phyloP scores from a whole-genome alignment of 2,797 vertebrate species.

The Muscicapa comitata region DNA sequence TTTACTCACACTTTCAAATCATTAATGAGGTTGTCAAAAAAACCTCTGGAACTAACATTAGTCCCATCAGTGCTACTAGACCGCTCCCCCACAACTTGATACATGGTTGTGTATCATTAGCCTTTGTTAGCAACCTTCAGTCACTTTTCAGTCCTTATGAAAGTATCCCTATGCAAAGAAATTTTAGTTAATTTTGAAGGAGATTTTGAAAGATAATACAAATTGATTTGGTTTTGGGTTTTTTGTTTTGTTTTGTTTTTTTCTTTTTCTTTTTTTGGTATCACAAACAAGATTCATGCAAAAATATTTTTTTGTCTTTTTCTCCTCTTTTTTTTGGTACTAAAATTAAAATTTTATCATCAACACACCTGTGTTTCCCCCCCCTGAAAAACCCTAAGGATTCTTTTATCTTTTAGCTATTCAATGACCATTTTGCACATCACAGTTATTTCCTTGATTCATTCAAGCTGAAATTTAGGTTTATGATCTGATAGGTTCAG shows the following conservation, averaged over 20 bases:
- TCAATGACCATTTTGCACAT: not conserved
- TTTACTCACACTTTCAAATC: slow-evolving; percentile 33
- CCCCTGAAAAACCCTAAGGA: not conserved
- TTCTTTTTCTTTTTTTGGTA: not conserved
- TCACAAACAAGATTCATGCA: not conserved
- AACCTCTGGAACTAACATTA: not conserved
- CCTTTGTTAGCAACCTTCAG: not conserved
- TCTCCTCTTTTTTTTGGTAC: not conserved
- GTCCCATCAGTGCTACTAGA: not conserved
- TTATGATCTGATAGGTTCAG: not conserved
- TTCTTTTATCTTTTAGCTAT: not conserved
- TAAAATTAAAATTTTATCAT: not conserved
- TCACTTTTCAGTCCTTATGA: not conserved
- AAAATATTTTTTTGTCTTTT: not conserved
- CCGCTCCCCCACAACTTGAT: not conserved
- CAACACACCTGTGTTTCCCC: not conserved
- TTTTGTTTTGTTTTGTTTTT: too few relatives aligned
- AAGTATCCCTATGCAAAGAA: not conserved
- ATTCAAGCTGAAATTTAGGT: not conserved
- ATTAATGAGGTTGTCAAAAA: slow-evolving; percentile 20
- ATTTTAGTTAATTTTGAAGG: slow-evolving; percentile 21
- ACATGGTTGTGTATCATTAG: not conserved
- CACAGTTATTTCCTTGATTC: not conserved
- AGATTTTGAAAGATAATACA: not conserved
- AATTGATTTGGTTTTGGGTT: not conserved